A percentile compares a stretch with the other conserved stretches of the same genome.
phyloP scores from a whole-genome alignment of 2,888 invertebrate genomes.

The Eristalis arbustorum region DNA sequence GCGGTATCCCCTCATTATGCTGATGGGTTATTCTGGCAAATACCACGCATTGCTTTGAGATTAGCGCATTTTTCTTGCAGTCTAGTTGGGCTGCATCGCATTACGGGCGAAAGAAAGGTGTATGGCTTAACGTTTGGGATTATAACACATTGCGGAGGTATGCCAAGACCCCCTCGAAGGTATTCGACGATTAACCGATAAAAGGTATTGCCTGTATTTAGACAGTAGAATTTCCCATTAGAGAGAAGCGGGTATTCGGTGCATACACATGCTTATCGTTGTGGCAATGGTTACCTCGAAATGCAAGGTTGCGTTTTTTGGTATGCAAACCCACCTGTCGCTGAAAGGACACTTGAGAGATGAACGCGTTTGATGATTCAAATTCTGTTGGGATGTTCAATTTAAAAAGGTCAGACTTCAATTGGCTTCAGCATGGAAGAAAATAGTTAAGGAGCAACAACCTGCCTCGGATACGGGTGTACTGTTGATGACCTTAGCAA shows the following conservation, averaged over 20 bases:
- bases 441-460: no score
- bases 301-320: no score
- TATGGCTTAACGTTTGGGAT: neutral
- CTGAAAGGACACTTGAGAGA: no score
- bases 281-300: no score
- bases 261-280: no score
- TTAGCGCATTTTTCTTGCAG: neutral
- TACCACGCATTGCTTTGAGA: neutral
- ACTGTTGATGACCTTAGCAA: no score
- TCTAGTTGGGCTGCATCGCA: neutral
- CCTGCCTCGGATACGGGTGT: no score
- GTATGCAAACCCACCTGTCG: no score
- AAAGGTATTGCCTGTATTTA: neutral
- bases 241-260: neutral
- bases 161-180: neutral
- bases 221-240: neutral
- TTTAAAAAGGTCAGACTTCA: no score
- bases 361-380: no score
- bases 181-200: neutral
- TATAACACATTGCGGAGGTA: neutral
- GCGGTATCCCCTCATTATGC: neutral
- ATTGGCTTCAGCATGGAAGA: no score
- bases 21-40: slow-evolving; percentile 9
- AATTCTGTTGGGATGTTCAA: no score
- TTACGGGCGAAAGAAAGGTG: neutral